Evolutionary conservation across 2,888 invertebrate species (phyloP).

Genomic region (Belgica antarctica): DNA sequence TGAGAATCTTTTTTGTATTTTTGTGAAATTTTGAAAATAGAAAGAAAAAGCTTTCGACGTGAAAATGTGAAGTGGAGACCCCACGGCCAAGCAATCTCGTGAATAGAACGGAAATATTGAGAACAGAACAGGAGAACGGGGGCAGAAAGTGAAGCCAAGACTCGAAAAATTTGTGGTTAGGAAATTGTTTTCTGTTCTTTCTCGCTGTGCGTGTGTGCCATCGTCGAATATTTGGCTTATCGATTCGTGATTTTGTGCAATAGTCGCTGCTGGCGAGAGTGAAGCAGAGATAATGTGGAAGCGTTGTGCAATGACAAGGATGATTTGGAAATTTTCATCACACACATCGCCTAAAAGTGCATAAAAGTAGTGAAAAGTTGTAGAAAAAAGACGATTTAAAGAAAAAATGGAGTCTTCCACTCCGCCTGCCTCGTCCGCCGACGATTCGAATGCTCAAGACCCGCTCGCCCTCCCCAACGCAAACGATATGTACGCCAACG

Average conservation of each 20-base stretch:
- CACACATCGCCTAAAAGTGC: neutral
- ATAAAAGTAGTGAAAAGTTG: neutral
- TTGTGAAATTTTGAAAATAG: conserved; percentile 36
- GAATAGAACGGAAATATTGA: neutral
- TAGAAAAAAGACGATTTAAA: neutral
- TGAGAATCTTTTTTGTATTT: conserved; percentile 32
- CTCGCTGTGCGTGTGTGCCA: conserved; percentile 11
- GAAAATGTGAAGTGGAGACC: conserved; percentile 34
- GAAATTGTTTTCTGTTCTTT: neutral
- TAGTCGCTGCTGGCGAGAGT: neutral
- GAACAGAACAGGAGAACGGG: neutral
- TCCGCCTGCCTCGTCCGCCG: conserved; percentile 17
- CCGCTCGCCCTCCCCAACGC: conserved; percentile 34
- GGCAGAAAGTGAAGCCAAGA: conserved; percentile 30
- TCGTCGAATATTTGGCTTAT: no score
- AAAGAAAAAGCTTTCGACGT: conserved; percentile 28
- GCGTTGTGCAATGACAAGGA: conserved; percentile 42
- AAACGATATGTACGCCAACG: neutral
- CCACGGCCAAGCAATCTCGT: neutral
- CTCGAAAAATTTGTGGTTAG: conserved; percentile 36
- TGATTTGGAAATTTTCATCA: conserved; percentile 28
- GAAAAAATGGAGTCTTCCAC: conserved; percentile 43
- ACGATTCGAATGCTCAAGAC: conserved; percentile 37
- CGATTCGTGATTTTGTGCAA: conserved; percentile 37
- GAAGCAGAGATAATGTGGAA: neutral